A percentile compares a stretch with the other conserved stretches of the same genome.
phyloP scores from a whole-genome alignment of 2,113 vertebrate genomes.

The Saguinus imperator region DNA sequence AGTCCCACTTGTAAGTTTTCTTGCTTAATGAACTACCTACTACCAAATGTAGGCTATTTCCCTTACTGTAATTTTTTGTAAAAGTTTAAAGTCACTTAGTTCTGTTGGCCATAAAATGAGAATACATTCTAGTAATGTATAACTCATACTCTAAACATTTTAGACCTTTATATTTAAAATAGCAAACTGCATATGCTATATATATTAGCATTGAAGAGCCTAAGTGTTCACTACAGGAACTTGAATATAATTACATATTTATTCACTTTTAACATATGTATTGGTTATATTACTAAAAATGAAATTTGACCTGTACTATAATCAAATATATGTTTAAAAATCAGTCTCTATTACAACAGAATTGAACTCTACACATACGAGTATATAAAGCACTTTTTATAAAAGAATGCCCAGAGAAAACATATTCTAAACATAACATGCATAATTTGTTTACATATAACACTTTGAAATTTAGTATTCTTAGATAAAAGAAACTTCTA shows the following conservation, averaged over 20 bases:
- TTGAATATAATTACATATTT: background rate
- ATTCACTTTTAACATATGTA: background rate
- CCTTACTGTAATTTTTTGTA: background rate
- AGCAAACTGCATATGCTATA: background rate
- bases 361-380: background rate
- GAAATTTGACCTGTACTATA: background rate
- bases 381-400: background rate
- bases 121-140: background rate
- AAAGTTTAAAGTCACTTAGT: background rate
- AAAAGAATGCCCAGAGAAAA: background rate
- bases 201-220: background rate
- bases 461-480: constrained; percentile 8
- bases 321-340: background rate
- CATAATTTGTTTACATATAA: background rate
- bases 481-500: background rate
- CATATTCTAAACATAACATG: background rate
- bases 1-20: background rate
- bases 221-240: background rate
- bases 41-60: background rate
- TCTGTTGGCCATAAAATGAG: background rate
- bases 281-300: background rate
- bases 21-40: background rate
- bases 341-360: background rate
- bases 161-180: background rate
- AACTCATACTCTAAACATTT: background rate